phyloP scores from a whole-genome alignment of 2,888 invertebrate genomes.

The Anagyrus pseudococci region DNA sequence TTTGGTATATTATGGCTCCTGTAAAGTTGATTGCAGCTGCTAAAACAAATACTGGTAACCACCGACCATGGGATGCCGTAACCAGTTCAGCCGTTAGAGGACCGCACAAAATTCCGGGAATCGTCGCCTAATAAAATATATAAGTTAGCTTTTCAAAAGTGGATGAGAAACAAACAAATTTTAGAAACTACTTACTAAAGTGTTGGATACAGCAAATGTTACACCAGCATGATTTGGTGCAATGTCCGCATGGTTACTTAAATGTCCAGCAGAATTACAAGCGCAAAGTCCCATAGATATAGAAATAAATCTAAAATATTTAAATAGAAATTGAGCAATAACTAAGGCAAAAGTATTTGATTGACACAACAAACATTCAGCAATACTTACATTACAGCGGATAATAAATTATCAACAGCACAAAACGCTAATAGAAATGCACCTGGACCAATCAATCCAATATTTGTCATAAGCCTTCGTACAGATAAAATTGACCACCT shows the following conservation, averaged over 20 bases:
- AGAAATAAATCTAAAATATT: conserved; percentile 68
- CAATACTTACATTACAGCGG: conserved; percentile 70
- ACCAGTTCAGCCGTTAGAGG: conserved; percentile 78
- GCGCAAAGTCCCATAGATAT: conserved; percentile 79
- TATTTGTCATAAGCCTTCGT: conserved; percentile 73
- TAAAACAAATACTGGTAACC: conserved; percentile 77
- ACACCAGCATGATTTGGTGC: conserved; percentile 80
- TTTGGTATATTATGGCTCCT: conserved; percentile 75
- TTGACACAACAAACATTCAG: background rate
- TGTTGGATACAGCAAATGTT: conserved; percentile 79
- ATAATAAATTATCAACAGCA: conserved; percentile 72
- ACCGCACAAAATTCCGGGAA: conserved; percentile 79
- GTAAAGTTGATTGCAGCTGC: conserved; percentile 76
- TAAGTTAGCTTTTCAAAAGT: background rate
- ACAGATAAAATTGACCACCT: conserved; percentile 75
- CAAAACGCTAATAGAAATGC: conserved; percentile 74
- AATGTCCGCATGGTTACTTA: conserved; percentile 79
- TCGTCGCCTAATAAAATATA: conserved; percentile 67
- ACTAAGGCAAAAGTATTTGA: background rate
- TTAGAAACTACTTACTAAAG: conserved; percentile 64
- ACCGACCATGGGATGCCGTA: conserved; percentile 72
- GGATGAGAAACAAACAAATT: background rate
- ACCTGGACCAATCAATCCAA: conserved; percentile 77
- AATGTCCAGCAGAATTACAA: conserved; percentile 77
- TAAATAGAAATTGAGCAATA: background rate